Conservation (phyloP, 2,113 vertebrate species). For the Mustela nigripes region DNA sequence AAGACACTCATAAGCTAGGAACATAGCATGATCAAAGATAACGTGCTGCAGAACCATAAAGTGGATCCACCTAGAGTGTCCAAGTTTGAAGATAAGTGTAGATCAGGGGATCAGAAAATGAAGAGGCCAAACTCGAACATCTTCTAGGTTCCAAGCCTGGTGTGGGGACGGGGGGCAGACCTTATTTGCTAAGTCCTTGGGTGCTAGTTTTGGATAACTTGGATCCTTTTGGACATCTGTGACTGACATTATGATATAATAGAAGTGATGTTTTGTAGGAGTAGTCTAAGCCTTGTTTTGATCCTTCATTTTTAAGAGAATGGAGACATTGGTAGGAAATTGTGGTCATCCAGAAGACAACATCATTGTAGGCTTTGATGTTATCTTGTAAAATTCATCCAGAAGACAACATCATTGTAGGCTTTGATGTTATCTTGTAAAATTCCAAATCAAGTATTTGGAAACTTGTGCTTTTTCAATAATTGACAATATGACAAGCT, state of each 20-base stretch:
- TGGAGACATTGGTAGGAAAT: background rate
- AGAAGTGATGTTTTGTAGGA: slow-evolving; percentile 22
- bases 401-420: background rate
- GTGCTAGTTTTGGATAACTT: slow-evolving; percentile 19
- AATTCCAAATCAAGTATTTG: background rate
- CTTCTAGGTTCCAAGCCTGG: background rate
- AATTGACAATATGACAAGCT: background rate
- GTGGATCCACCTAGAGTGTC: background rate
- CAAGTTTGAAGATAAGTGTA: background rate
- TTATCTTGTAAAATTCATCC: slow-evolving; percentile 27
- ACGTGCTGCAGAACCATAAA: background rate
- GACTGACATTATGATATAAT: background rate
- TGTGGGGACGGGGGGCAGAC: too few relatives aligned
- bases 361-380: background rate
- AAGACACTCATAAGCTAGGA: background rate
- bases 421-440: slow-evolving; percentile 14
- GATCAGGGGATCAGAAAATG: background rate
- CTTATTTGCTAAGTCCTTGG: background rate
- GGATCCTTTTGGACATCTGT: background rate
- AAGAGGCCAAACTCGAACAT: background rate
- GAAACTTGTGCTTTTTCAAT: background rate
- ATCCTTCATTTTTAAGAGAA: slow-evolving; percentile 43
- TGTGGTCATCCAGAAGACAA: slow-evolving; percentile 3
- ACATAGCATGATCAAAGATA: background rate
- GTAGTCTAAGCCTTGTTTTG: background rate